A percentile compares a stretch with the other conserved stretches of the same genome.
phyloP scores from a whole-genome alignment of 2,888 invertebrate genomes.

The Calliphora vomitoria region DNA sequence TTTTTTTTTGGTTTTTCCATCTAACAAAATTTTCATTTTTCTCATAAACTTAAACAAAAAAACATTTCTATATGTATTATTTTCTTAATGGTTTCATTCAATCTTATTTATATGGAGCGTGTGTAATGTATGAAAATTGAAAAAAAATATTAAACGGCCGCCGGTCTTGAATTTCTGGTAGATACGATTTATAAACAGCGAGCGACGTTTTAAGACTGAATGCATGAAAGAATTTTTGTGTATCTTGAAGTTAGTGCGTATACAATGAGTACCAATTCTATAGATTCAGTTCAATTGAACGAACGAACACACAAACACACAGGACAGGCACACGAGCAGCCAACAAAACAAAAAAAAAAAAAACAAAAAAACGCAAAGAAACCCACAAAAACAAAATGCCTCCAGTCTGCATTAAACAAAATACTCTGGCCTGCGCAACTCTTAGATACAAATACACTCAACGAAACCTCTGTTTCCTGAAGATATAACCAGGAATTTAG shows the following conservation, averaged over 20 bases:
- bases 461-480: slow-evolving; percentile 25
- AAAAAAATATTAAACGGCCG: slow-evolving; percentile 57
- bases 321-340: slow-evolving; percentile 26
- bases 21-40: background rate
- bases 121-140: slow-evolving; percentile 65
- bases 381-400: slow-evolving; percentile 18
- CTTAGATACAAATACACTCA: slow-evolving; percentile 52
- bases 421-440: slow-evolving; percentile 62
- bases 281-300: slow-evolving; percentile 55
- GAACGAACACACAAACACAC: slow-evolving; percentile 15
- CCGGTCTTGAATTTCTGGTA: slow-evolving; percentile 72
- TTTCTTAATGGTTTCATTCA: slow-evolving; percentile 56
- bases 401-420: background rate
- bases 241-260: slow-evolving; percentile 76
- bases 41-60: slow-evolving; percentile 24
- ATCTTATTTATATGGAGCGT: slow-evolving; percentile 63
- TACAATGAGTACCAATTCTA: slow-evolving; percentile 66
- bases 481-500: slow-evolving; percentile 49
- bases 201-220: slow-evolving; percentile 81
- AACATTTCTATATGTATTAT: slow-evolving; percentile 42
- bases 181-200: slow-evolving; percentile 77
- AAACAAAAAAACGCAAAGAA: no score
- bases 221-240: slow-evolving; percentile 76
- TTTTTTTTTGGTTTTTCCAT: slow-evolving; percentile 2
- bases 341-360: no score